Evolutionary conservation across 2,888 invertebrate species (phyloP).

Genomic region (Rhimphoctona megacephalus): DNA sequence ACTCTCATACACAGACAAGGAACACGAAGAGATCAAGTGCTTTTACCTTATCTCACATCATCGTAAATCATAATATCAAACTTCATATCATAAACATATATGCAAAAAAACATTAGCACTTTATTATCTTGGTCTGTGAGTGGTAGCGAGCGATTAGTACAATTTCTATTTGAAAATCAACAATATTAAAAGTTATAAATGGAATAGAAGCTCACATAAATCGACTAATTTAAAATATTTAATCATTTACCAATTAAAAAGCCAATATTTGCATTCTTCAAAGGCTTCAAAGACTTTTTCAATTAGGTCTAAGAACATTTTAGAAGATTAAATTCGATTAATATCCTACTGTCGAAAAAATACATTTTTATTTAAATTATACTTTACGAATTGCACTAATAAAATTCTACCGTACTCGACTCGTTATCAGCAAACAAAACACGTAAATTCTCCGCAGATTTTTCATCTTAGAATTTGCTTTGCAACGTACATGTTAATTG

Average conservation of each 20-base stretch:
- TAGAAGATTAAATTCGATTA: neutral
- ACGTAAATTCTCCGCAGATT: slow-evolving; percentile 11
- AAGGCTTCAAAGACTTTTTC: neutral
- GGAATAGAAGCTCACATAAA: neutral
- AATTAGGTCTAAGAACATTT: neutral
- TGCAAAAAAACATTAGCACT: neutral
- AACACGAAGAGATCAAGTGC: slow-evolving; percentile 10
- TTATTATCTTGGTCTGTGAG: neutral
- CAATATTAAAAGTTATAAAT: neutral
- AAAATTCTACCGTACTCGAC: neutral
- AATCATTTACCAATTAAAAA: neutral
- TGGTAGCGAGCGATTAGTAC: neutral
- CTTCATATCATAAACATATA: neutral
- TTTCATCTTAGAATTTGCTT: slow-evolving; percentile 34
- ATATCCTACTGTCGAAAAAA: neutral
- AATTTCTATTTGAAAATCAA: slow-evolving; percentile 6
- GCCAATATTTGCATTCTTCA: neutral
- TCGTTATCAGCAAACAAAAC: slow-evolving; percentile 51
- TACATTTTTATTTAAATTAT: neutral
- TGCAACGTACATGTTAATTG: neutral
- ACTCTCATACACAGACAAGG: neutral
- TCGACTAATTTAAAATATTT: neutral
- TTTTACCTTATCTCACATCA: slow-evolving; percentile 24
- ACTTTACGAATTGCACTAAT: neutral
- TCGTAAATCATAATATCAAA: slow-evolving; percentile 25